phyloP scores from a whole-genome alignment of 2,888 invertebrate species.

The Tetragnatha montana region DNA sequence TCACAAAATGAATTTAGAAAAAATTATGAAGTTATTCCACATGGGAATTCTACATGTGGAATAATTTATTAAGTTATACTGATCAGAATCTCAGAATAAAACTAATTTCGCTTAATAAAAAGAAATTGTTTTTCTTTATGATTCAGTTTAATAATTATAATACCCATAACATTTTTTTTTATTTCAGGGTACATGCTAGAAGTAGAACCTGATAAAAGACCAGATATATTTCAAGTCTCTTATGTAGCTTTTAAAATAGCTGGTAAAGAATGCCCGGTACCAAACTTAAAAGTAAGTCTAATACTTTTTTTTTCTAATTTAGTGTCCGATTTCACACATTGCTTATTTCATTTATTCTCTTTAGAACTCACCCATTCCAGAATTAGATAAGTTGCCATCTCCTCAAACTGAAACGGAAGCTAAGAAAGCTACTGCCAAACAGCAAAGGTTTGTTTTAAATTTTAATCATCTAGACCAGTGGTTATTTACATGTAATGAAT shows the following conservation, averaged over 20 bases:
- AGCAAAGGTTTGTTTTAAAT: conserved; percentile 55
- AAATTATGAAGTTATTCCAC: too few species aligned
- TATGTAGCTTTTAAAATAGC: conserved; percentile 76
- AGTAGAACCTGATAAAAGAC: conserved; percentile 86
- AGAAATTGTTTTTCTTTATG: too few species aligned
- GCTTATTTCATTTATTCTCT: conserved; percentile 21
- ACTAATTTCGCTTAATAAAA: too few species aligned
- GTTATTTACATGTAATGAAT: too few species aligned
- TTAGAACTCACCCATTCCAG: conserved; percentile 83
- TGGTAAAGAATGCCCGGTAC: conserved; percentile 86
- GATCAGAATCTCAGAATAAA: conserved; percentile 7
- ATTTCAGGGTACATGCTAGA: conserved; percentile 86
- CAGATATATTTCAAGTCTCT: conserved; percentile 80
- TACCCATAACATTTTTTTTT: conserved; percentile 14
- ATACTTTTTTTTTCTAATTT: background rate
- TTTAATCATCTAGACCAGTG: conserved; percentile 47
- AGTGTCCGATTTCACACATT: background rate
- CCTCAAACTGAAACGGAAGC: conserved; percentile 85
- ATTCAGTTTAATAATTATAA: too few species aligned
- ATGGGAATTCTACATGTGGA: background rate
- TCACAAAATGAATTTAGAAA: conserved; percentile 3
- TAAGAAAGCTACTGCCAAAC: conserved; percentile 69
- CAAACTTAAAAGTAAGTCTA: conserved; percentile 82
- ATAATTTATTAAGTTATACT: background rate
- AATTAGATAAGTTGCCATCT: conserved; percentile 81